Percentiles rank a stretch among this genome's conserved stretches.
phyloP scores from a whole-genome alignment of 2,888 invertebrate species.

The Aproaerema taeniolella region DNA sequence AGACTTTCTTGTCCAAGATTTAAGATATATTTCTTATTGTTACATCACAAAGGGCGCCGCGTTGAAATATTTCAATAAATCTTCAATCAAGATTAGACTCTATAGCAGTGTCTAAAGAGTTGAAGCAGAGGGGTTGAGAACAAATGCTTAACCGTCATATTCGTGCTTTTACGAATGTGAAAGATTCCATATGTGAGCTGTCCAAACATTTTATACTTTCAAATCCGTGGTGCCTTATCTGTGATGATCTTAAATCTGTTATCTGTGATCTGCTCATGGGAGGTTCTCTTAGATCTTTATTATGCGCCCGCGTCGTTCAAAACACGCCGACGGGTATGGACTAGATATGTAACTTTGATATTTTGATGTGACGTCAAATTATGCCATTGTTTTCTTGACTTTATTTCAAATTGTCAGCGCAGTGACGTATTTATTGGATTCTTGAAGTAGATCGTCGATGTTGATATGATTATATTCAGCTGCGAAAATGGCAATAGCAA shows the following conservation, averaged over 20 bases:
- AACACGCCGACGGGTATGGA: conserved; percentile 20
- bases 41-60: conserved; percentile 22
- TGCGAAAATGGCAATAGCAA: conserved; percentile 12
- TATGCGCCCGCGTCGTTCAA: conserved; percentile 42
- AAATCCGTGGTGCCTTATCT: conserved; percentile 63
- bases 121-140: not conserved
- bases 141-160: conserved; percentile 53
- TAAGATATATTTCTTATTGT: conserved; percentile 32
- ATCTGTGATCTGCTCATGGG: conserved; percentile 64
- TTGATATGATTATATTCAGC: conserved; percentile 58
- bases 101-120: conserved; percentile 18
- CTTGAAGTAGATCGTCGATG: conserved; percentile 43
- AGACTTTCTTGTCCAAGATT: conserved; percentile 27
- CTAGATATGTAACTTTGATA: conserved; percentile 34
- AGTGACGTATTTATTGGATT: conserved; percentile 67
- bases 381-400: conserved; percentile 58
- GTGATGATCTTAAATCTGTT: conserved; percentile 70
- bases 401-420: conserved; percentile 47
- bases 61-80: conserved; percentile 10
- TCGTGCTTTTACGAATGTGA: conserved; percentile 63
- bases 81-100: conserved; percentile 29
- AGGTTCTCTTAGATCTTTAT: conserved; percentile 72
- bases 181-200: conserved; percentile 71
- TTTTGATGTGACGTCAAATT: conserved; percentile 64
- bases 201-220: conserved; percentile 78